These are phyloP conservation scores for Crotalus horridus DNA, from an alignment of 2,113 vertebrate genomes.

Conservation along the genomic window DNA sequence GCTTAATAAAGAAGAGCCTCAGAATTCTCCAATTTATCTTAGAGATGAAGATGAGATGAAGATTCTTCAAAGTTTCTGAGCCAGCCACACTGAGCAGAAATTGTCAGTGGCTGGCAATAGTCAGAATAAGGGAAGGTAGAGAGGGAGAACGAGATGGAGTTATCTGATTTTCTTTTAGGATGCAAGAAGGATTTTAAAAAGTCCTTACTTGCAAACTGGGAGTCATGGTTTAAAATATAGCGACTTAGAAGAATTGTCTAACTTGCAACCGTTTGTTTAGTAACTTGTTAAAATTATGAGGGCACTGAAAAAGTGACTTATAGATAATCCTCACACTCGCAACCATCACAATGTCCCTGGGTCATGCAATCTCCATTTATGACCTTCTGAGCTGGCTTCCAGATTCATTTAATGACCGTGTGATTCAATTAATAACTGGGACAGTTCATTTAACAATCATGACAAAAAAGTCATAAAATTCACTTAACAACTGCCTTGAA, in stretches of 20 bases:
- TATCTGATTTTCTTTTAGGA: background rate
- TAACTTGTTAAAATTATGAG: background rate
- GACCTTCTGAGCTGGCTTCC: background rate
- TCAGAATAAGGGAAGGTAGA: background rate
- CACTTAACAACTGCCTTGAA: no score
- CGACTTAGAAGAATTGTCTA: background rate
- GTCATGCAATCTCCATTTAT: background rate
- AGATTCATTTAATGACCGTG: background rate
- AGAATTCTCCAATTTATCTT: background rate
- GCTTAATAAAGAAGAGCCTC: background rate
- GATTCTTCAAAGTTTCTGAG: background rate
- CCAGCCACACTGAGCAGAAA: background rate
- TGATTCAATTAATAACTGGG: no score
- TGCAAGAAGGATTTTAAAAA: background rate
- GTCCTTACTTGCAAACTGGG: background rate
- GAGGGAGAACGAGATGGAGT: background rate
- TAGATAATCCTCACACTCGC: background rate
- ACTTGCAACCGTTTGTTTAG: background rate
- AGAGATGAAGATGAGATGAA: background rate
- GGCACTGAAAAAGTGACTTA: background rate
- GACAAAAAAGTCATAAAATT: no score
- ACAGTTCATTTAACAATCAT: no score
- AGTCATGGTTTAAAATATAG: background rate
- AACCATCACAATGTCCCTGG: background rate
- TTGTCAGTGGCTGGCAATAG: background rate